Evolutionary conservation across 1,140 invertebrate genomes (phyloP).

Genomic region (Neodiprion pinetum): DNA sequence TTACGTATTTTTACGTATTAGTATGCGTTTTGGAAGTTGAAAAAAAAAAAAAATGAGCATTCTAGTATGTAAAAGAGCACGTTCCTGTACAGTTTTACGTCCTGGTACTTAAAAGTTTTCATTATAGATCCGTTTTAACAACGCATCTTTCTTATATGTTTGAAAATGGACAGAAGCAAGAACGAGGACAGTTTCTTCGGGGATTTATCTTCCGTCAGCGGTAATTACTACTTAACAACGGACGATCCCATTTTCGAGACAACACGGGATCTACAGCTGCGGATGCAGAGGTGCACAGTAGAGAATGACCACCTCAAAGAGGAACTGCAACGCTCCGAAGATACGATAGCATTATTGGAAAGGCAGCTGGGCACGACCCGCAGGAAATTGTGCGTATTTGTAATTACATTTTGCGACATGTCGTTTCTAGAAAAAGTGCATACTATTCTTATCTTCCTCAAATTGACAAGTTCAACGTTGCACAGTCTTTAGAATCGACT

Average conservation of each 20-base stretch:
- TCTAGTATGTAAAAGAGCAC: too few relatives aligned
- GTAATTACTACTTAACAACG: not conserved
- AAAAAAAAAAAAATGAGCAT: too few relatives aligned
- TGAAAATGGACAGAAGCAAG: not conserved
- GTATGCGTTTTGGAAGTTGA: too few relatives aligned
- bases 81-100: too few relatives aligned
- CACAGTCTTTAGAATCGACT: too few relatives aligned
- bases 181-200: not conserved
- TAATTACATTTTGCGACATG: too few relatives aligned
- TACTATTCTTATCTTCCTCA: too few relatives aligned
- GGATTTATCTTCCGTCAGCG: not conserved
- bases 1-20: too few relatives aligned
- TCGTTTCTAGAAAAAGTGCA: too few relatives aligned
- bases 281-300: not conserved
- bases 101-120: too few relatives aligned
- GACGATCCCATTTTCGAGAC: not conserved
- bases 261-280: not conserved
- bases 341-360: not conserved
- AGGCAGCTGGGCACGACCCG: not conserved
- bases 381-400: not conserved
- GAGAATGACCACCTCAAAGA: not conserved
- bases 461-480: too few relatives aligned
- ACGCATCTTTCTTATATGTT: not conserved
- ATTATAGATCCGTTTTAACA: too few relatives aligned
- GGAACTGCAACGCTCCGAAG: constrained; percentile 1